These are phyloP conservation scores for Microtus ochrogaster DNA, from an alignment of 2,113 vertebrate species.

Conservation along the genomic window DNA sequence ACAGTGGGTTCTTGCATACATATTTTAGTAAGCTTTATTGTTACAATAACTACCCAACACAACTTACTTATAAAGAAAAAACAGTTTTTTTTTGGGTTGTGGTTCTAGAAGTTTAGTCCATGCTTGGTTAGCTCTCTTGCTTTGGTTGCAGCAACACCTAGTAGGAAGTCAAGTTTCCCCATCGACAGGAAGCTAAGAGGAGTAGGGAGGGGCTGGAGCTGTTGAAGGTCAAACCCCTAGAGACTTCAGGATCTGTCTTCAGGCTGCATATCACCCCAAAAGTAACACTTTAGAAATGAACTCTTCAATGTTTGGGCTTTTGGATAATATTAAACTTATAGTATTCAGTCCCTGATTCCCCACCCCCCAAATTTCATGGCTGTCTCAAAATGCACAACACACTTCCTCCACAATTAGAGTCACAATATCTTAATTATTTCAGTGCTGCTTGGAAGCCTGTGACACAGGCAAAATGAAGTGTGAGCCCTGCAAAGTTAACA, in stretches of 20 bases:
- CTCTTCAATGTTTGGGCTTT: background rate
- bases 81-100: background rate
- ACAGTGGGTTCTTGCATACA: background rate
- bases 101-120: background rate
- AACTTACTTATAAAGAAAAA: background rate
- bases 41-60: background rate
- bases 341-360: background rate
- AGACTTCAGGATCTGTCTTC: background rate
- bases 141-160: background rate
- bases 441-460: background rate
- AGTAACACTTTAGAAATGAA: background rate
- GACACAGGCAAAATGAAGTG: background rate
- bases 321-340: background rate
- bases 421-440: background rate
- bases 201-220: background rate
- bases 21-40: background rate
- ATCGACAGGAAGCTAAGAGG: background rate
- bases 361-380: background rate
- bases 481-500: background rate
- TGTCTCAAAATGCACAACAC: background rate
- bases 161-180: background rate
- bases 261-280: no score
- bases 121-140: background rate
- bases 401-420: background rate
- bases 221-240: background rate